phyloP scores from a whole-genome alignment of 2,888 invertebrate genomes.

The Resseliella maxima region DNA sequence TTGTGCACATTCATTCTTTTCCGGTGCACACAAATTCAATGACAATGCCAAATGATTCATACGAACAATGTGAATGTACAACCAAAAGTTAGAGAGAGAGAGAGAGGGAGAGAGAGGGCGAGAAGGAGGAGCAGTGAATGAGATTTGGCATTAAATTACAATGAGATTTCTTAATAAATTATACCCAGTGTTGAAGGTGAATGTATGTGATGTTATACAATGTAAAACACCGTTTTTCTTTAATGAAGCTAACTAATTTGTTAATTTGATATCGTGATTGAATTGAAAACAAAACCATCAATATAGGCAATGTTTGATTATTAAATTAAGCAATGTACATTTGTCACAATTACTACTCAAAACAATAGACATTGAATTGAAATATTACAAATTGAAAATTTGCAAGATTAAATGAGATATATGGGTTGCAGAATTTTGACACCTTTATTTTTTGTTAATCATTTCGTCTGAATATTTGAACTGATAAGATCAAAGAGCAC shows the following conservation, averaged over 20 bases:
- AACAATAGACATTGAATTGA: not conserved
- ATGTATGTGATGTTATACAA: too few relatives aligned
- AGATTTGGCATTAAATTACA: constrained; percentile 27
- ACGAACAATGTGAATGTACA: not conserved
- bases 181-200: not conserved
- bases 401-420: too few relatives aligned
- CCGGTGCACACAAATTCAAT: not conserved
- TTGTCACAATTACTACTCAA: not conserved
- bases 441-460: not conserved
- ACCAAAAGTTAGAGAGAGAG: not conserved
- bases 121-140: not conserved
- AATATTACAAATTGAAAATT: not conserved
- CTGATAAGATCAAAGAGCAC: not conserved
- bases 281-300: not conserved
- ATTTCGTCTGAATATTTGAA: not conserved
- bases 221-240: not conserved
- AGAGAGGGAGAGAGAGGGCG: not conserved
- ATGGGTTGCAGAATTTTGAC: not conserved
- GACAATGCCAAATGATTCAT: constrained; percentile 14
- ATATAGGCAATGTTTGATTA: not conserved
- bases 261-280: not conserved
- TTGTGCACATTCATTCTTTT: not conserved
- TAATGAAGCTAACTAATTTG: constrained; percentile 10
- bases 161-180: constrained; percentile 12
- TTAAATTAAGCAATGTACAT: not conserved